These are phyloP conservation scores for Perizoma affinitatum DNA, from an alignment of 2,888 invertebrate species.

Conservation along the genomic window DNA sequence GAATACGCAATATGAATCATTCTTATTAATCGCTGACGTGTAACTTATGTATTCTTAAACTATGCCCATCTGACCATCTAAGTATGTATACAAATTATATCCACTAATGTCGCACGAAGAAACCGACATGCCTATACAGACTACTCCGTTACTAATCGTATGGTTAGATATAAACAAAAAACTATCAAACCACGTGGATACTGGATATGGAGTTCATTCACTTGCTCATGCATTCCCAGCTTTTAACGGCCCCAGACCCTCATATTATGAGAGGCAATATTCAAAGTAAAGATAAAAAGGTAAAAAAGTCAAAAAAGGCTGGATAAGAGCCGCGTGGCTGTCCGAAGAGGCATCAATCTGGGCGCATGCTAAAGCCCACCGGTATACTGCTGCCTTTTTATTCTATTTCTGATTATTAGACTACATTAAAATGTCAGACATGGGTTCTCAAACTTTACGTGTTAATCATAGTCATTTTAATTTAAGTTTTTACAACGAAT, in stretches of 20 bases:
- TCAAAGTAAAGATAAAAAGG: constrained; percentile 75
- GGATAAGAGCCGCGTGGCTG: constrained; percentile 61
- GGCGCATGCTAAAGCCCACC: constrained; percentile 78
- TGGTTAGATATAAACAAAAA: constrained; percentile 14
- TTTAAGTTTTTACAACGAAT: too few species aligned
- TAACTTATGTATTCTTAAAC: too few species aligned
- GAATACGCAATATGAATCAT: too few species aligned
- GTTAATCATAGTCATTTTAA: not conserved
- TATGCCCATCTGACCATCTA: too few species aligned
- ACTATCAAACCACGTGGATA: constrained; percentile 56
- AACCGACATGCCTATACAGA: not conserved
- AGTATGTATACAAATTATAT: too few species aligned
- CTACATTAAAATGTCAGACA: constrained; percentile 78
- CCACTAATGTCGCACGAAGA: too few species aligned
- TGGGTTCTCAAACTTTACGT: constrained; percentile 57
- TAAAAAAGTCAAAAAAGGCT: constrained; percentile 60
- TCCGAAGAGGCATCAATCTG: constrained; percentile 73
- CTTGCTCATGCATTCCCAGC: constrained; percentile 57
- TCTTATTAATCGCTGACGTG: too few species aligned
- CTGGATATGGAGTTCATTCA: constrained; percentile 61
- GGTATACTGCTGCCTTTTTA: constrained; percentile 68
- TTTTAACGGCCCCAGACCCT: constrained; percentile 68
- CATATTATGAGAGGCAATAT: constrained; percentile 75
- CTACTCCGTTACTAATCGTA: constrained; percentile 17
- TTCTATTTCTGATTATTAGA: constrained; percentile 78